Percentiles rank a stretch among this genome's conserved stretches.
phyloP scores from a whole-genome alignment of 2,797 vertebrate genomes.

The Myotis daubentonii region DNA sequence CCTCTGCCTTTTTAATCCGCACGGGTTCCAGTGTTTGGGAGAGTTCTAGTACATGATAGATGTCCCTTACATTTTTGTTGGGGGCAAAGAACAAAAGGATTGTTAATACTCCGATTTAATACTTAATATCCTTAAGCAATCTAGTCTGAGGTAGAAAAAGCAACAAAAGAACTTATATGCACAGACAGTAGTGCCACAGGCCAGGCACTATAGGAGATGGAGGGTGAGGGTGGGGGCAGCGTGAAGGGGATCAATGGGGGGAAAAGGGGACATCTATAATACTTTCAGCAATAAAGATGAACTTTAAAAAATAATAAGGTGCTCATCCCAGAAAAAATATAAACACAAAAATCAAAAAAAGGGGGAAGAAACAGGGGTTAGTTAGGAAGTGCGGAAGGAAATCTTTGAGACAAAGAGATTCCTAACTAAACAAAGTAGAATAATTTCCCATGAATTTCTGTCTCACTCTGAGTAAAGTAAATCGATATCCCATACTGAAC shows the following conservation, averaged over 20 bases:
- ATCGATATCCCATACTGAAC: neutral
- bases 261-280: too few relatives aligned
- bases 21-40: neutral
- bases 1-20: neutral
- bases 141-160: neutral
- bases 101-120: conserved; percentile 19
- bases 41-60: neutral
- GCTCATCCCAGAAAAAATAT: too few relatives aligned
- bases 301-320: too few relatives aligned
- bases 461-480: conserved; percentile 32
- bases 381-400: conserved; percentile 8
- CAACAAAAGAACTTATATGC: neutral
- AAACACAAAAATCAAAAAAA: neutral
- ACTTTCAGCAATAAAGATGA: too few relatives aligned
- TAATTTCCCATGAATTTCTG: conserved; percentile 20
- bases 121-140: conserved; percentile 26
- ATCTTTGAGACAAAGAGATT: conserved; percentile 5
- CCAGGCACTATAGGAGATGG: too few relatives aligned
- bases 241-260: too few relatives aligned
- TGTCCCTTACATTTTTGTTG: neutral
- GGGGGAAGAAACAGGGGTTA: neutral
- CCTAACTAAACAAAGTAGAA: conserved; percentile 13
- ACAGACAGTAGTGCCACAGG: too few relatives aligned
- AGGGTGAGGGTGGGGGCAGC: too few relatives aligned
- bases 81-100: neutral